Percentiles rank a stretch among this genome's conserved stretches.
These are phyloP conservation scores for Hedychridium roseum DNA, from an alignment of 2,888 invertebrate species.

Conservation along the genomic window DNA sequence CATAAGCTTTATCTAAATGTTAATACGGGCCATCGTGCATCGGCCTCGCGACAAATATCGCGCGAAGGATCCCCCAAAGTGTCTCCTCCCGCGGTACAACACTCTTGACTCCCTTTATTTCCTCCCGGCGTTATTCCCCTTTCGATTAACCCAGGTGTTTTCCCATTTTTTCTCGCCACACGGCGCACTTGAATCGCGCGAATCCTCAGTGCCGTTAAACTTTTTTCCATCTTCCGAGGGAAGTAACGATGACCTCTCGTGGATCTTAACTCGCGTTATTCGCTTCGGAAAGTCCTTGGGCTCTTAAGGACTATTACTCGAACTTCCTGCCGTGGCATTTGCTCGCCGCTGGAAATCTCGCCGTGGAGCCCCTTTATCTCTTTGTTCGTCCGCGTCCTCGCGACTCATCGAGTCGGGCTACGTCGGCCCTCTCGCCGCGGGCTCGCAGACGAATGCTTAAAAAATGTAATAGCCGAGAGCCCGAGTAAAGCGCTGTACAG, in stretches of 20 bases:
- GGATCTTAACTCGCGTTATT: too few relatives aligned
- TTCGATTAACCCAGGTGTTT: slow-evolving; percentile 5
- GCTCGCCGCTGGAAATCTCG: too few relatives aligned
- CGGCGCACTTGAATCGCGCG: neutral
- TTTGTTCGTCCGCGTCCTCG: too few relatives aligned
- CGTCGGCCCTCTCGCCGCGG: slow-evolving; percentile 44
- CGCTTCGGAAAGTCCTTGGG: too few relatives aligned
- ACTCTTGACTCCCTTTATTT: slow-evolving; percentile 16
- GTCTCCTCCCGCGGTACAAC: slow-evolving; percentile 15
- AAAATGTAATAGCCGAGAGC: slow-evolving; percentile 54
- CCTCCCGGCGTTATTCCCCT: slow-evolving; percentile 18
- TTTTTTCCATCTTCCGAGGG: neutral
- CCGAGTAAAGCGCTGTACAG: slow-evolving; percentile 31
- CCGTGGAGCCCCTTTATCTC: too few relatives aligned
- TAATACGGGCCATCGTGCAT: slow-evolving; percentile 50
- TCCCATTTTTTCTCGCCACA: slow-evolving; percentile 13
- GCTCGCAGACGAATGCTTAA: slow-evolving; percentile 61
- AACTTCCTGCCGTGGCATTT: too few relatives aligned
- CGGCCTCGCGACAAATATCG: slow-evolving; percentile 39
- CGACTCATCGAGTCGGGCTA: too few relatives aligned
- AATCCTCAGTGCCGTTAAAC: neutral
- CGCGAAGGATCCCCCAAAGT: slow-evolving; percentile 34
- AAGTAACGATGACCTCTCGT: too few relatives aligned
- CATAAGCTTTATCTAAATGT: slow-evolving; percentile 61
- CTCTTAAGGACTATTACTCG: too few relatives aligned